Conservation (phyloP, 1,140 invertebrate species). For the Paraescarpia echinospica region DNA sequence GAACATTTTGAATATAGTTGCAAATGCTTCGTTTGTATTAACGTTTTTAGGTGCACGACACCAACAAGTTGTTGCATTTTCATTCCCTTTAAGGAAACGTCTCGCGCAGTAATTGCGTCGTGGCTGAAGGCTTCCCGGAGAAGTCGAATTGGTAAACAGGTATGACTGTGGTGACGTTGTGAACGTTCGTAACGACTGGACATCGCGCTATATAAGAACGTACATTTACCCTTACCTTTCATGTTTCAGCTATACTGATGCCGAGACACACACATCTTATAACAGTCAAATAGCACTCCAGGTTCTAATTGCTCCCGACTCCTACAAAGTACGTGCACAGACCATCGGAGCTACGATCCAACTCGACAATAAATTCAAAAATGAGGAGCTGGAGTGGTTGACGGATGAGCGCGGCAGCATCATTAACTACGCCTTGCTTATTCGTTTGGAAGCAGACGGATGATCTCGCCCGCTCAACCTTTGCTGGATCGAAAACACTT, state of each 20-base stretch:
- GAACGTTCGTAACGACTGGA: too few species aligned
- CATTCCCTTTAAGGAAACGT: too few species aligned
- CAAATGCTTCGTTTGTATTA: too few species aligned
- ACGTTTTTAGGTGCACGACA: too few species aligned
- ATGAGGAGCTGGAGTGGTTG: conserved; percentile 73
- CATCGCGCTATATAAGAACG: neutral
- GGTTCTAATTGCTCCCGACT: conserved; percentile 75
- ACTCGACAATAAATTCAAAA: conserved; percentile 63
- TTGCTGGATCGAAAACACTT: neutral
- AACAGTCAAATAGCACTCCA: conserved; percentile 67
- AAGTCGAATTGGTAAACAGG: too few species aligned
- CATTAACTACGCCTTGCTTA: conserved; percentile 71
- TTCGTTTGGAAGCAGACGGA: conserved; percentile 40
- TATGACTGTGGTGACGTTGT: too few species aligned
- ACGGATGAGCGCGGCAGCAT: conserved; percentile 83
- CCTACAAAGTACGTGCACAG: conserved; percentile 68
- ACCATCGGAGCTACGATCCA: conserved; percentile 58
- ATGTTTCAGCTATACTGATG: neutral
- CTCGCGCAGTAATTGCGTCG: too few species aligned
- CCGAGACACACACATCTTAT: conserved; percentile 55
- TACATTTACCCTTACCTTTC: neutral
- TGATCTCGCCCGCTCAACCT: neutral
- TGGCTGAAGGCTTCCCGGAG: too few species aligned
- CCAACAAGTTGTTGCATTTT: neutral
- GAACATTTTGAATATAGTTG: too few species aligned